Conservation (phyloP, 2,797 vertebrate species). For the Falco berigora region DNA sequence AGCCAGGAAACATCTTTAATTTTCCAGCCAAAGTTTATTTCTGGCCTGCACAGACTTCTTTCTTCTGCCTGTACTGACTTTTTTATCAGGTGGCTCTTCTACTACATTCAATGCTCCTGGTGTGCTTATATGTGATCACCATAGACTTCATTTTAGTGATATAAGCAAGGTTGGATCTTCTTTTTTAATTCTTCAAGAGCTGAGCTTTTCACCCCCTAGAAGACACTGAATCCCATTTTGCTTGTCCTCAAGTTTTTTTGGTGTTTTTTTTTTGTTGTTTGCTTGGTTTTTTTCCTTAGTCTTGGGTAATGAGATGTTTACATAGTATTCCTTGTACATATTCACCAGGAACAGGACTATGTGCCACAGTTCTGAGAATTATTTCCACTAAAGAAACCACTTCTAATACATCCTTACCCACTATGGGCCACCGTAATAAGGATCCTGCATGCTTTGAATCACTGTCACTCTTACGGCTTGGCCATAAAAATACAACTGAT, state of each 20-base stretch:
- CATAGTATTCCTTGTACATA: neutral
- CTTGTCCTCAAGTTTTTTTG: accelerated
- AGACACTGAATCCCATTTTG: neutral
- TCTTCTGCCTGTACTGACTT: neutral
- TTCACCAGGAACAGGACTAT: neutral
- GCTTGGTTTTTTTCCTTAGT: neutral
- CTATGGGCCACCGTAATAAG: too few species aligned
- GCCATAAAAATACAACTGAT: neutral
- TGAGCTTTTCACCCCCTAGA: neutral
- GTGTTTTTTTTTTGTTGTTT: neutral
- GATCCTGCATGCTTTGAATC: neutral
- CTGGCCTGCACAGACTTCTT: neutral
- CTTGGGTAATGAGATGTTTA: neutral
- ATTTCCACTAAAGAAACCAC: neutral
- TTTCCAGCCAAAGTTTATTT: neutral
- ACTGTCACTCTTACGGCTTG: neutral
- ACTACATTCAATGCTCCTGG: neutral
- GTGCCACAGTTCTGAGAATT: neutral
- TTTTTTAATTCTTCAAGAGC: neutral
- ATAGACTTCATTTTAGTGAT: neutral
- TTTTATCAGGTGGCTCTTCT: neutral
- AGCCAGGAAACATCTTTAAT: neutral
- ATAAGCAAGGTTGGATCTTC: neutral
- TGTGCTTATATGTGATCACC: neutral
- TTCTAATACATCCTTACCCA: neutral